These are phyloP conservation scores for Brachypteracias leptosomus DNA, from an alignment of 2,113 vertebrate species.

Conservation along the genomic window DNA sequence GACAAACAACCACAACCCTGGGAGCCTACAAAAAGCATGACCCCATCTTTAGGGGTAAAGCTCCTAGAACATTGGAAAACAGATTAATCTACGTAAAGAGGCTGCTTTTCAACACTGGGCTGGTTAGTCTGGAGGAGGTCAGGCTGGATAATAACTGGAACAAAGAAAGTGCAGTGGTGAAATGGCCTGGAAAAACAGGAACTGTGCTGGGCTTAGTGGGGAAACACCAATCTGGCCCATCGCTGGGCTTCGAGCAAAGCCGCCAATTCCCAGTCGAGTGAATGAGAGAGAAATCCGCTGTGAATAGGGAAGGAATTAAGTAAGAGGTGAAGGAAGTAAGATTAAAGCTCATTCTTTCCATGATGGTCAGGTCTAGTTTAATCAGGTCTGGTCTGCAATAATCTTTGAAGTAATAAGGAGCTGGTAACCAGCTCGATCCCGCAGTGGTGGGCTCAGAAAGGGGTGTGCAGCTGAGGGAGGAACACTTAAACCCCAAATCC, in stretches of 20 bases:
- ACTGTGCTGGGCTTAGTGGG: neutral
- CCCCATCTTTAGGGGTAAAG: neutral
- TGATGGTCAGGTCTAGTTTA: neutral
- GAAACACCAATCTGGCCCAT: neutral
- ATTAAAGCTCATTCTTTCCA: constrained; percentile 53
- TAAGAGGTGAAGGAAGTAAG: constrained; percentile 39
- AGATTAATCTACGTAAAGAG: neutral
- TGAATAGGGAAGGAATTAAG: constrained; percentile 24
- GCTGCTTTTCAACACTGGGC: neutral
- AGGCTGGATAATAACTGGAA: neutral
- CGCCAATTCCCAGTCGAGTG: neutral
- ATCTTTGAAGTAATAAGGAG: neutral
- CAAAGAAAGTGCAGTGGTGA: neutral
- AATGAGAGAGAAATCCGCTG: neutral
- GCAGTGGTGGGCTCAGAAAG: accelerated
- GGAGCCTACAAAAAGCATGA: neutral
- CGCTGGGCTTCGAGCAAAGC: neutral
- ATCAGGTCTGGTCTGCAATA: neutral
- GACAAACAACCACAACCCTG: neutral
- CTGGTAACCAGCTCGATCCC: neutral
- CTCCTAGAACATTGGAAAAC: neutral
- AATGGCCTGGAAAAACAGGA: constrained; percentile 9
- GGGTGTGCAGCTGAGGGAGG: neutral
- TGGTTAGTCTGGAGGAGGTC: neutral
- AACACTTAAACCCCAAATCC: neutral